Conservation (phyloP, 2,113 vertebrate genomes). For the Microcebus lehilahytsara region DNA sequence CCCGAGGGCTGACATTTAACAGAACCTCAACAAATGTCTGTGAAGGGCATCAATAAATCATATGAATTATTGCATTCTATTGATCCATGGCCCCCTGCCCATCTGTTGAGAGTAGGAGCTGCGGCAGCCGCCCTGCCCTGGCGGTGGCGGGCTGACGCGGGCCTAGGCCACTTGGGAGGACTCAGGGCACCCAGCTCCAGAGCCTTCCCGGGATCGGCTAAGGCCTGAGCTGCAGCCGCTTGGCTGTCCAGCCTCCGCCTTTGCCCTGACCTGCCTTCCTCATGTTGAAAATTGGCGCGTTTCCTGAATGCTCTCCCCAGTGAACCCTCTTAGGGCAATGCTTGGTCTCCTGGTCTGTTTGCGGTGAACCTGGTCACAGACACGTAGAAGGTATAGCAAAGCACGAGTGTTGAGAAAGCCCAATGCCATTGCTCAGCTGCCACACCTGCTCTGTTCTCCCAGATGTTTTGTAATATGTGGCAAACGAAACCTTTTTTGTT, state of each 20-base stretch:
- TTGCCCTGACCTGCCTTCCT: neutral
- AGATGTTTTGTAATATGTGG: neutral
- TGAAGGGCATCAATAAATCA: too few relatives aligned
- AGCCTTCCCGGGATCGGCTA: neutral
- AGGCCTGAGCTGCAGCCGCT: neutral
- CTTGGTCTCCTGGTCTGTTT: neutral
- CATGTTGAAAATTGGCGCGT: neutral
- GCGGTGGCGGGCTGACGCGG: neutral
- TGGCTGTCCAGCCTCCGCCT: neutral
- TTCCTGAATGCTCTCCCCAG: neutral
- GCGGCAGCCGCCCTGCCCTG: too few relatives aligned
- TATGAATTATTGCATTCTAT: neutral
- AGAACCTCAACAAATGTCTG: neutral
- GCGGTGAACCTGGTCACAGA: neutral
- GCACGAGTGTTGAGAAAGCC: neutral
- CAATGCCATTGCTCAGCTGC: neutral
- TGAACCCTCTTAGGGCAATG: neutral
- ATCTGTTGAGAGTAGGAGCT: neutral
- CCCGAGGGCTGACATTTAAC: accelerated
- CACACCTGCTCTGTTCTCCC: neutral
- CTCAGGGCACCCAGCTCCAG: too few relatives aligned
- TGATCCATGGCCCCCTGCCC: neutral
- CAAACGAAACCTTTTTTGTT: neutral
- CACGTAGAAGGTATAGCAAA: neutral
- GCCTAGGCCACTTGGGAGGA: accelerated